Evolutionary conservation across 2,888 invertebrate species (phyloP).

Genomic region (Dicyrtoma fusca): DNA sequence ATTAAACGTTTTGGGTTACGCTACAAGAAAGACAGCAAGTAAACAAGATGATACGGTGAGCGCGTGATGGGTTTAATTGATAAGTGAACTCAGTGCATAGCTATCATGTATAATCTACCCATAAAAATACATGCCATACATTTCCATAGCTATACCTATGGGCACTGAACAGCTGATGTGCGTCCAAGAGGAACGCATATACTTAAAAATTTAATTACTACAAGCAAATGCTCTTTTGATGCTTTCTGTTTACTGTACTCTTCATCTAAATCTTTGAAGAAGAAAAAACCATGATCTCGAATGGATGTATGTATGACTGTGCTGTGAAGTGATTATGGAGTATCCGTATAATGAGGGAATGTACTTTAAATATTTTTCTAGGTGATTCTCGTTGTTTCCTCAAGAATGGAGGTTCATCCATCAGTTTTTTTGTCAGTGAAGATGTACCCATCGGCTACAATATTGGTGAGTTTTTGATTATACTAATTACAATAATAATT

Average conservation of each 20-base stretch:
- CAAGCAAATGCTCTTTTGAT: background rate
- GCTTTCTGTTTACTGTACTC: background rate
- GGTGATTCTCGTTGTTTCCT: slow-evolving; percentile 72
- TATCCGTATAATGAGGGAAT: background rate
- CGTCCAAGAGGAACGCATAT: slow-evolving; percentile 4
- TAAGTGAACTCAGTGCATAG: background rate
- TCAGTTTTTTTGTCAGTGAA: slow-evolving; percentile 88
- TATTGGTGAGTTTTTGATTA: slow-evolving; percentile 65
- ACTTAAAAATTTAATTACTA: background rate
- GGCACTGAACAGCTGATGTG: no score
- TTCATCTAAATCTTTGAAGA: no score
- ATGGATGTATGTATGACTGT: no score
- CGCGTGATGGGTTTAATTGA: slow-evolving; percentile 23
- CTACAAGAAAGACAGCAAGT: slow-evolving; percentile 2
- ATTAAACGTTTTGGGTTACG: background rate
- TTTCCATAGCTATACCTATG: no score
- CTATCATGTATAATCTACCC: no score
- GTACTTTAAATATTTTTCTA: slow-evolving; percentile 39
- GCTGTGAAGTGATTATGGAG: background rate
- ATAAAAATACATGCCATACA: no score
- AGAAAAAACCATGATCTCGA: no score
- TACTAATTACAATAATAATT: background rate
- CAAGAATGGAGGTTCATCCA: slow-evolving; percentile 87
- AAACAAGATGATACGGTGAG: slow-evolving; percentile 1
- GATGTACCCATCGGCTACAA: slow-evolving; percentile 77